Conservation (phyloP, 2,113 vertebrate genomes). For the Talpa occidentalis region DNA sequence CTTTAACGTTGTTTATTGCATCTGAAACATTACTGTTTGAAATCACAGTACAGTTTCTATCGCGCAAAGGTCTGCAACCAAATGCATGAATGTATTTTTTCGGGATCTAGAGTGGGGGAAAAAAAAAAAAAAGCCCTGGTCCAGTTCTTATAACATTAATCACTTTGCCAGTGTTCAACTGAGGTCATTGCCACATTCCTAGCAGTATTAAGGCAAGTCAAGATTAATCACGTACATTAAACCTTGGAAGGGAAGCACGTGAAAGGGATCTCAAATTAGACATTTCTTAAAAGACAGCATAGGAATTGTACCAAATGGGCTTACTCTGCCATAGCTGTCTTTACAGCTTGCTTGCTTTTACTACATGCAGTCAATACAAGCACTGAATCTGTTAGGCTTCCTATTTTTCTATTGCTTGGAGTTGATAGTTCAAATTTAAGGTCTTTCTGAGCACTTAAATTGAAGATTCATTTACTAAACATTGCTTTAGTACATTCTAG, state of each 20-base stretch:
- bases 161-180: constrained; percentile 88
- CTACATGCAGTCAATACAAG: constrained; percentile 30
- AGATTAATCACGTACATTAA: constrained; percentile 90
- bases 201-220: constrained; percentile 87
- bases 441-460: background rate
- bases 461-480: background rate
- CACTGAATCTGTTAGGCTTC: constrained; percentile 9
- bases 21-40: constrained; percentile 88
- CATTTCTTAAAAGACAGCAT: constrained; percentile 83
- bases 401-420: constrained; percentile 53
- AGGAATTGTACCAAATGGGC: constrained; percentile 77
- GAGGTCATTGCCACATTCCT: constrained; percentile 90
- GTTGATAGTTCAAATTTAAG: constrained; percentile 62
- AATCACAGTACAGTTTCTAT: constrained; percentile 86
- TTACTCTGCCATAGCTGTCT: constrained; percentile 76
- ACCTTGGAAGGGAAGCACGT: constrained; percentile 85
- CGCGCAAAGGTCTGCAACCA: constrained; percentile 87
- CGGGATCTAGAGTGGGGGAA: constrained; percentile 77
- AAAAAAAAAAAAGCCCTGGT: constrained; percentile 3
- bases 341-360: constrained; percentile 57
- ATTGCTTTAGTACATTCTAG: background rate
- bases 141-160: constrained; percentile 90
- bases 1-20: constrained; percentile 87
- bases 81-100: constrained; percentile 89
- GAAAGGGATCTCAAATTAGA: constrained; percentile 87